Conservation (phyloP, 2,888 invertebrate genomes). For the Piscicola geometra region DNA sequence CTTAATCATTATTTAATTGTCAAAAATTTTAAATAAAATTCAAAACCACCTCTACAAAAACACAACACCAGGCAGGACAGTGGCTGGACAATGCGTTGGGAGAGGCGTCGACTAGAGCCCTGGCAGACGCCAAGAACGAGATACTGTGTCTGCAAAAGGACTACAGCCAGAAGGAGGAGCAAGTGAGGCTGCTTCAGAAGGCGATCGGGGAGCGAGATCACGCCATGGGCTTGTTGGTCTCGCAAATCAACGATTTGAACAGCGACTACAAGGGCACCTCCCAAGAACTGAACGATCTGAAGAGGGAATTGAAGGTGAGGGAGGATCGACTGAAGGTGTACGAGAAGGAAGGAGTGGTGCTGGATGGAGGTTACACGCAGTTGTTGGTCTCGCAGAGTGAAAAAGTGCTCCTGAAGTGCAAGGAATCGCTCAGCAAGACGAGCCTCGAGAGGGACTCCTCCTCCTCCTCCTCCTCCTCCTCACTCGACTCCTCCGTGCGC, state of each 20-base stretch:
- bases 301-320: slow-evolving; percentile 9
- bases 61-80: slow-evolving; percentile 47
- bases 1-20: neutral
- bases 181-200: slow-evolving; percentile 36
- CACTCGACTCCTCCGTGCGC: neutral
- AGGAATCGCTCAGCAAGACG: neutral
- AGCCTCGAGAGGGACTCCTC: neutral
- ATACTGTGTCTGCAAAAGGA: slow-evolving; percentile 48
- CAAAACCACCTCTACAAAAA: neutral
- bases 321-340: slow-evolving; percentile 18
- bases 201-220: slow-evolving; percentile 39
- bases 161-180: slow-evolving; percentile 37
- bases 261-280: slow-evolving; percentile 25
- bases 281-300: slow-evolving; percentile 30
- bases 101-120: slow-evolving; percentile 47
- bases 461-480: neutral
- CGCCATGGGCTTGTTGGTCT: slow-evolving; percentile 35
- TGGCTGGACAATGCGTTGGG: slow-evolving; percentile 47
- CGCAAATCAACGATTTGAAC: slow-evolving; percentile 28
- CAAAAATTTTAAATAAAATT: neutral
- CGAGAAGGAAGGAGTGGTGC: neutral
- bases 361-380: neutral
- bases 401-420: slow-evolving; percentile 2
- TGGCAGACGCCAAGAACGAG: slow-evolving; percentile 51
- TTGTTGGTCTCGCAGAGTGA: slow-evolving; percentile 31